These are phyloP conservation scores for Lytechinus variegatus DNA, from an alignment of 35 echinoderm and acorn worm genomes.

Conservation along the genomic window DNA sequence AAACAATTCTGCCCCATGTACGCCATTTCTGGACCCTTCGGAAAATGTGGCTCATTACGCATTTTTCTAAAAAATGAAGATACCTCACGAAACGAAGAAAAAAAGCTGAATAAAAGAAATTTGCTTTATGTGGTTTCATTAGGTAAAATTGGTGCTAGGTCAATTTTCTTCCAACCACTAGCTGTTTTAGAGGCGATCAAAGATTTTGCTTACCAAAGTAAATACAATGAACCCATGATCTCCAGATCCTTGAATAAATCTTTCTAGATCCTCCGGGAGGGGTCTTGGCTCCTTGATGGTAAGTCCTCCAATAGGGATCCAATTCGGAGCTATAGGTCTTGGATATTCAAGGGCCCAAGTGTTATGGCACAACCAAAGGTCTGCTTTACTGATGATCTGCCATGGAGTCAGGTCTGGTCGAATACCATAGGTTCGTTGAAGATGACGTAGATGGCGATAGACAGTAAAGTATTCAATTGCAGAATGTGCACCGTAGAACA, in stretches of 20 bases:
- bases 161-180: no score
- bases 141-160: no score
- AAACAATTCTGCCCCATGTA: no score
- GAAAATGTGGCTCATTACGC: no score
- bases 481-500: background rate
- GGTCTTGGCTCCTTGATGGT: background rate
- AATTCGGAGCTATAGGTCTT: slow-evolving; percentile 24
- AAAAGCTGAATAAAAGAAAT: no score
- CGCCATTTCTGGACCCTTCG: no score
- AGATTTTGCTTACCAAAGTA: background rate
- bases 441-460: background rate
- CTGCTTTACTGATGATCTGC: background rate
- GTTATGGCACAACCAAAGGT: slow-evolving; percentile 18
- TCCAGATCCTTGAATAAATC: background rate
- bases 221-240: background rate
- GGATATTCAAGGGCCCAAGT: background rate
- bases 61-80: no score
- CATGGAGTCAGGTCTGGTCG: background rate
- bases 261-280: background rate
- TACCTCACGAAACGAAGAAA: no score
- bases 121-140: no score
- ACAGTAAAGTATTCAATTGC: background rate
- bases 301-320: background rate
- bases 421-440: background rate
- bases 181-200: no score